phyloP scores from a whole-genome alignment of 2,113 vertebrate species.

The Ursus arctos region DNA sequence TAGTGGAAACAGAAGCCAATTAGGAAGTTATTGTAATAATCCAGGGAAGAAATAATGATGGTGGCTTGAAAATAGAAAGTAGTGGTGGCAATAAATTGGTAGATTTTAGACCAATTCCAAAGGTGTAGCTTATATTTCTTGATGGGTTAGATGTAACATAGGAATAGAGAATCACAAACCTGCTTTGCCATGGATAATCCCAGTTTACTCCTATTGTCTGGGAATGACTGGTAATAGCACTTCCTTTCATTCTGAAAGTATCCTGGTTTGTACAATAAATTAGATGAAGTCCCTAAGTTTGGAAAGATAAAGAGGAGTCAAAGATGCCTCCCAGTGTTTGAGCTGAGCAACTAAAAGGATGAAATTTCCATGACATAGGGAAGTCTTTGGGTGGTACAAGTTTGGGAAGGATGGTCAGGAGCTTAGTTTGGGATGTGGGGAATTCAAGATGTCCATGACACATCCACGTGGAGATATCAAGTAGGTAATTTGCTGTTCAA shows the following conservation, averaged over 20 bases:
- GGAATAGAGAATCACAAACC: neutral
- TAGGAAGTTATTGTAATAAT: neutral
- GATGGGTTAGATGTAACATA: neutral
- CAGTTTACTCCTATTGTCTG: neutral
- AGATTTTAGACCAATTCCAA: neutral
- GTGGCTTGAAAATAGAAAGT: neutral
- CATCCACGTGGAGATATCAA: neutral
- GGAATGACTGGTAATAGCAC: neutral
- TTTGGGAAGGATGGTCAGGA: neutral
- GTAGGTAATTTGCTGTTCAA: neutral
- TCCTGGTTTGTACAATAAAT: neutral
- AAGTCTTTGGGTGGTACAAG: neutral
- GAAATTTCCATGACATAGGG: neutral
- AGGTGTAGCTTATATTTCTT: neutral
- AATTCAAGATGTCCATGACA: neutral
- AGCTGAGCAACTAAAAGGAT: neutral
- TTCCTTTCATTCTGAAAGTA: slow-evolving; percentile 16
- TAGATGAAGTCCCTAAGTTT: neutral
- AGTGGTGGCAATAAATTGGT: neutral
- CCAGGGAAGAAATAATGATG: neutral
- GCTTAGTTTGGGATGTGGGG: neutral
- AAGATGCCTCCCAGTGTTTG: neutral
- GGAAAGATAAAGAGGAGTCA: neutral
- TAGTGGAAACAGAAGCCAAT: neutral
- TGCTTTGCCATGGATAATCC: neutral